Conservation (phyloP, 1,140 invertebrate species). For the Zaprionus taronus region DNA sequence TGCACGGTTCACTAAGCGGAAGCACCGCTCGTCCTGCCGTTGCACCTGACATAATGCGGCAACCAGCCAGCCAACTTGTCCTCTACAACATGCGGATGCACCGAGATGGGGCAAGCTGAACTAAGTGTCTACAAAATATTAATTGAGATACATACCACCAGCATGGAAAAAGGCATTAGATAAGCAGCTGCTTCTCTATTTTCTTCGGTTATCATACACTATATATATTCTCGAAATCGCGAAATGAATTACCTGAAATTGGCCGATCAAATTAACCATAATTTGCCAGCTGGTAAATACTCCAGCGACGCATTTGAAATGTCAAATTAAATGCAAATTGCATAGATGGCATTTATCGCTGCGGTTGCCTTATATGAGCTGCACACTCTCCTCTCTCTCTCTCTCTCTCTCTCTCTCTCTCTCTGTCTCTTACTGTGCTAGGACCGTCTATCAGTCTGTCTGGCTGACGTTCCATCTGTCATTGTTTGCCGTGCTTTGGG, state of each 20-base stretch:
- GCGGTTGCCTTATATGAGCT: conserved; percentile 19
- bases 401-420: neutral
- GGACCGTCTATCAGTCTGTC: conserved; percentile 5
- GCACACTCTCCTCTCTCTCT: neutral
- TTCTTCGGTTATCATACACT: neutral
- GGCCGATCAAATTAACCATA: conserved; percentile 22
- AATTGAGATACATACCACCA: conserved; percentile 16
- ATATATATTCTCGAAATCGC: neutral
- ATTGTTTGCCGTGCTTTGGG: conserved; percentile 15
- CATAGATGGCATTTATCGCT: conserved; percentile 67
- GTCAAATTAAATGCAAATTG: conserved; percentile 80
- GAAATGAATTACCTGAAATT: conserved; percentile 6
- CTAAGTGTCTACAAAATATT: conserved; percentile 41
- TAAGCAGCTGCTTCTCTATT: neutral
- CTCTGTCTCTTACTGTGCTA: neutral
- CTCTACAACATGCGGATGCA: conserved; percentile 11
- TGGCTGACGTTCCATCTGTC: conserved; percentile 21
- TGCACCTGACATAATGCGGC: conserved; percentile 64
- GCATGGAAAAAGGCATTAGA: neutral
- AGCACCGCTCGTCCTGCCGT: conserved; percentile 62
- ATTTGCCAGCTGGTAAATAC: conserved; percentile 38
- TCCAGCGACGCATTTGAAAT: conserved; percentile 48
- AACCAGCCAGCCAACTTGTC: neutral
- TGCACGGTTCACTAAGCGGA: conserved; percentile 49
- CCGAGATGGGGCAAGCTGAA: conserved; percentile 11